Evolutionary conservation across 2,888 invertebrate species (phyloP).

Genomic region (Cephus nigrinus): DNA sequence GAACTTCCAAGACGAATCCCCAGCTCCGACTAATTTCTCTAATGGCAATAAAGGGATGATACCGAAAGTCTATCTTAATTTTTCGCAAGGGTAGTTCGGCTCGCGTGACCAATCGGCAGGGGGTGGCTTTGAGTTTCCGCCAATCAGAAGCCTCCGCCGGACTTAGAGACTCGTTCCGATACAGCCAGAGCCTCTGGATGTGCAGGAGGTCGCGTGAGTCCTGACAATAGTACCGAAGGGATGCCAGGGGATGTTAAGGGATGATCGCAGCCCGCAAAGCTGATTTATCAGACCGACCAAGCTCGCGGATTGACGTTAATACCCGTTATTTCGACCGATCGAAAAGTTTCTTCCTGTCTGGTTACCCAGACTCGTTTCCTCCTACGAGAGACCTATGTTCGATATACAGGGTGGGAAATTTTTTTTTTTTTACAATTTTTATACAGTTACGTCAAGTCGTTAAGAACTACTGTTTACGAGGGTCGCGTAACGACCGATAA

Average conservation of each 20-base stretch:
- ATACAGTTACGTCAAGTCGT: not conserved
- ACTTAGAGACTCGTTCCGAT: not conserved
- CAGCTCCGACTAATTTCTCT: not conserved
- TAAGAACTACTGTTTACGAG: not conserved
- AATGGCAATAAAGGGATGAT: not conserved
- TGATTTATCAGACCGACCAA: slow-evolving; percentile 54
- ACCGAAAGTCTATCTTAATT: not conserved
- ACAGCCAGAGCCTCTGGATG: not conserved
- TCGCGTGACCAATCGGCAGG: slow-evolving; percentile 1
- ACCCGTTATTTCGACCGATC: slow-evolving; percentile 49
- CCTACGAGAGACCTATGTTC: not conserved
- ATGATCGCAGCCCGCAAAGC: slow-evolving; percentile 48
- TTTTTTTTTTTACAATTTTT: not conserved
- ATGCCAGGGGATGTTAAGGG: slow-evolving; percentile 41
- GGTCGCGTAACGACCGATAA: not conserved
- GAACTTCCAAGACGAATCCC: not conserved
- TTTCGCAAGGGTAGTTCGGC: not conserved
- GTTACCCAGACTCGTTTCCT: slow-evolving; percentile 8
- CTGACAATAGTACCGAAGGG: slow-evolving; percentile 36
- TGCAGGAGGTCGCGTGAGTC: slow-evolving; percentile 42
- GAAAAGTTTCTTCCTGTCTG: slow-evolving; percentile 33
- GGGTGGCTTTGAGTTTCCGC: not conserved
- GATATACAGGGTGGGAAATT: not conserved
- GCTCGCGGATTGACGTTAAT: slow-evolving; percentile 53
- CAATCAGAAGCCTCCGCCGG: not conserved